These are phyloP conservation scores for Petrosia ficiformis DNA, from an alignment of 37 sponge, comb jelly and placozoan genomes.

Conservation along the genomic window DNA sequence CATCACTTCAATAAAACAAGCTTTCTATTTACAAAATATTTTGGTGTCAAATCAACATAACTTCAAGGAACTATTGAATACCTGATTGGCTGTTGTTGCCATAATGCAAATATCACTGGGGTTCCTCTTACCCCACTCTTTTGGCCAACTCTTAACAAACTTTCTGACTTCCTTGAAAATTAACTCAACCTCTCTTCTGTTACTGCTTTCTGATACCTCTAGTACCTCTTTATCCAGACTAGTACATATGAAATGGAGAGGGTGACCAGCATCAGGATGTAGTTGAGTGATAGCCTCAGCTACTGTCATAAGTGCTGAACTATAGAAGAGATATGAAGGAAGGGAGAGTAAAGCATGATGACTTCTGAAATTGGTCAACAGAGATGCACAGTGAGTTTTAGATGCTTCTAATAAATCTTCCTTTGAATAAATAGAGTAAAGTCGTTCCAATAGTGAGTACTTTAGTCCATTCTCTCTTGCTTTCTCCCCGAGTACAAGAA, in stretches of 20 bases:
- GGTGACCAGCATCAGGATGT: slow-evolving; percentile 38
- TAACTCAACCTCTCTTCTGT: slow-evolving; percentile 22
- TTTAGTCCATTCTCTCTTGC: slow-evolving; percentile 48
- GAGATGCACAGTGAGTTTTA: slow-evolving; percentile 1
- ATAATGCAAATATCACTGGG: slow-evolving; percentile 37
- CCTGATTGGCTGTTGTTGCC: slow-evolving; percentile 51
- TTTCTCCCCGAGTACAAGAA: slow-evolving; percentile 66
- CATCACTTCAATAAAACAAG: too few relatives aligned
- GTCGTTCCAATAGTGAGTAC: slow-evolving; percentile 54
- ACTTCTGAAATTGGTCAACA: slow-evolving; percentile 58
- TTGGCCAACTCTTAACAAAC: slow-evolving; percentile 50
- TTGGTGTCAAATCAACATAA: too few relatives aligned
- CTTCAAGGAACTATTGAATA: too few relatives aligned
- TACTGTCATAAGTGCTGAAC: slow-evolving; percentile 10
- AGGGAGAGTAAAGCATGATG: slow-evolving; percentile 45
- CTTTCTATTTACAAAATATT: too few relatives aligned
- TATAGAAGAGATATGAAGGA: slow-evolving; percentile 53
- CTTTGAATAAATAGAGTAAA: slow-evolving; percentile 21
- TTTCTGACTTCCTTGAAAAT: slow-evolving; percentile 16
- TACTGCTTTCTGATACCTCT: background rate
- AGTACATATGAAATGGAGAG: slow-evolving; percentile 62
- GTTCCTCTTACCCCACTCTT: slow-evolving; percentile 31
- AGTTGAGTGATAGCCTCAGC: background rate
- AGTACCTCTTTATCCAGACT: background rate
- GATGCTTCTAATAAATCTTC: background rate